These are phyloP conservation scores for Epinotia demarniana DNA, from an alignment of 2,888 invertebrate genomes.

Conservation along the genomic window DNA sequence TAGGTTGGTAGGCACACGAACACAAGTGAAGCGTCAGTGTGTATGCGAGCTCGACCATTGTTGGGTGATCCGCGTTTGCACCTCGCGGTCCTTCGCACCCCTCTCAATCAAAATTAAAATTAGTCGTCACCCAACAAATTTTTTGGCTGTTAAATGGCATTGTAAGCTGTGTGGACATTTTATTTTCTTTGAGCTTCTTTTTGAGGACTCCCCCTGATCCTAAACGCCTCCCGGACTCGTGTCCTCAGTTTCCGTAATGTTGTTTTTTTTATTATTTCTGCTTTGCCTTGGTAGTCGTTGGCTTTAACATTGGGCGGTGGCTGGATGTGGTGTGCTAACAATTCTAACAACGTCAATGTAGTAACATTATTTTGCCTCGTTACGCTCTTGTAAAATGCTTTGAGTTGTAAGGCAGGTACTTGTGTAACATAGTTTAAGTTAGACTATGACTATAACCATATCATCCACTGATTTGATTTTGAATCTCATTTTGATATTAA, in stretches of 20 bases:
- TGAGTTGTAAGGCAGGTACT: slow-evolving; percentile 58
- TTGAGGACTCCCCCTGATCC: slow-evolving; percentile 63
- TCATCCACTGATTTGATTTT: slow-evolving; percentile 23
- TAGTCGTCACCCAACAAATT: slow-evolving; percentile 77
- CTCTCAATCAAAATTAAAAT: slow-evolving; percentile 57
- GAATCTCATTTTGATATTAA: slow-evolving; percentile 14
- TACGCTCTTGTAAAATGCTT: slow-evolving; percentile 71
- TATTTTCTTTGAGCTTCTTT: slow-evolving; percentile 76
- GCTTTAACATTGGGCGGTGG: slow-evolving; percentile 81
- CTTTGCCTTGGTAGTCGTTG: slow-evolving; percentile 83
- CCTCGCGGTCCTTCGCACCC: slow-evolving; percentile 69
- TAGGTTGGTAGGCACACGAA: slow-evolving; percentile 20
- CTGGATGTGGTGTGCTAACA: slow-evolving; percentile 82
- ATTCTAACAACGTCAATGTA: slow-evolving; percentile 74
- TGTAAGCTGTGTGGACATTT: slow-evolving; percentile 80
- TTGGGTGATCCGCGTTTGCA: slow-evolving; percentile 78
- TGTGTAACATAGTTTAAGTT: slow-evolving; percentile 51
- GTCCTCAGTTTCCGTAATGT: slow-evolving; percentile 83
- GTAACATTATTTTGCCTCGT: slow-evolving; percentile 74
- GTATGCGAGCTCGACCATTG: slow-evolving; percentile 77
- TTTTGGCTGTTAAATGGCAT: slow-evolving; percentile 79
- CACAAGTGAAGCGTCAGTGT: slow-evolving; percentile 56
- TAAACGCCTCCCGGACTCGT: slow-evolving; percentile 81
- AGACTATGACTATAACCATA: slow-evolving; percentile 17
- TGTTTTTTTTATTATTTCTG: slow-evolving; percentile 74